phyloP scores from a whole-genome alignment of 2,797 vertebrate species.

The Acestrorhynchus altus region DNA sequence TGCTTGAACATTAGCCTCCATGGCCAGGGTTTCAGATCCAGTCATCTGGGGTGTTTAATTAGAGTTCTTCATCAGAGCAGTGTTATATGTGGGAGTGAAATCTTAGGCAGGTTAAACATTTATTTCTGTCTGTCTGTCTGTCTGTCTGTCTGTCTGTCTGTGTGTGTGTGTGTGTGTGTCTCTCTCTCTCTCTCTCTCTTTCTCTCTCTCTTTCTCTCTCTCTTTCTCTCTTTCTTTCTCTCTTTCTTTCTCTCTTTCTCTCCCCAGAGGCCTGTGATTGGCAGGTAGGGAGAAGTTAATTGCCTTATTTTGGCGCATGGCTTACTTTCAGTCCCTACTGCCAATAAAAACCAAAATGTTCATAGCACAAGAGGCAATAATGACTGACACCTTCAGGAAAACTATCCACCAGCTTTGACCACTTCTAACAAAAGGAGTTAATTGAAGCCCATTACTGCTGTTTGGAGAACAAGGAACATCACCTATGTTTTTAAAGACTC shows the following conservation, averaged over 20 bases:
- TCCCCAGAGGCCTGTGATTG: slow-evolving; percentile 47
- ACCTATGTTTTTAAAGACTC: too few species aligned
- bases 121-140: not conserved
- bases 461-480: too few species aligned
- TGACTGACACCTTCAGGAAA: not conserved
- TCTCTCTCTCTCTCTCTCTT: too few species aligned
- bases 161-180: too few species aligned
- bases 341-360: slow-evolving; percentile 48
- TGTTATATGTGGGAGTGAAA: not conserved
- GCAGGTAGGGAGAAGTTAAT: slow-evolving; percentile 54
- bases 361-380: not conserved
- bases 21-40: not conserved
- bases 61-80: slow-evolving; percentile 2
- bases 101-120: not conserved
- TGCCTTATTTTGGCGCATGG: slow-evolving; percentile 42
- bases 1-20: too few species aligned
- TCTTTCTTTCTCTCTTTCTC: not conserved
- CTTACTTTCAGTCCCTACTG: slow-evolving; percentile 19
- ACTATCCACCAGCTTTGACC: not conserved
- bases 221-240: not conserved
- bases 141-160: too few species aligned
- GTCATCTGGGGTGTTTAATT: not conserved
- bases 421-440: not conserved
- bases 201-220: too few species aligned
- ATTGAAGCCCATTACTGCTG: too few species aligned